Base-by-base conservation (phyloP, 2,113 vertebrate genomes). In the Gadus chalcogrammus region DNA sequence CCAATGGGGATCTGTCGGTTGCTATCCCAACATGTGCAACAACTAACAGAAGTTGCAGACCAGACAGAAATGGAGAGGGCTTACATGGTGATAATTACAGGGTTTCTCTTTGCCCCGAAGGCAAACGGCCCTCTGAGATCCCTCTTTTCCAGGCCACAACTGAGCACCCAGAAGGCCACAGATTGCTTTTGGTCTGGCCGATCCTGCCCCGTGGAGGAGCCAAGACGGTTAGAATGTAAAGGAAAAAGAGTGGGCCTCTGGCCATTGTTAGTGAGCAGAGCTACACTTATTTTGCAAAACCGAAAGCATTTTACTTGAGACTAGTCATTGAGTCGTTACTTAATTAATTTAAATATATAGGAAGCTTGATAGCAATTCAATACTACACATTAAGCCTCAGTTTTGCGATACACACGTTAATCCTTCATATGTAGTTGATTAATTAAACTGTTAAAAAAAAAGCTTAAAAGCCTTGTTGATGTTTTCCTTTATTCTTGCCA, bases 51-150 rank as follows among this genome's bases (percentile, higher is more conserved):
- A 85, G 73, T 70, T 82, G 71, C 82, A 77, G 17, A 27, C 75
- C 76, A 79, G 74, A 75, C 78, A 78, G 71, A 81, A 84, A 75
- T 4, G 66, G 64, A 65, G 72, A 80, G 28, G 69, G 70, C 48
- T 48, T 67, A 64, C 52, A 82, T 8, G 63, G 73, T 71, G 77
- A 71, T 87, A 78, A 84, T 84, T 84, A 79, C 61, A 82, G 85
- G 78, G 82, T 82, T 82, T 80, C 72, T 74, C 58, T 71, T 72
- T 2, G 8, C 60, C 75, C 58, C 8, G 20, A 64, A 67, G 62
- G 76, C 71, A 42, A 61, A 53, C 62, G 71, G 78, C 76, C 64
- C 61, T 63, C 69, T 76, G 71, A 79, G 82, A 77, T 68, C 59
- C 52, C 20, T 42, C 64, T 59, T 42, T 64, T 64, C 56, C 22